These are phyloP conservation scores for Himalopsyche japonica DNA, from an alignment of 2,888 invertebrate genomes.

Conservation along the genomic window DNA sequence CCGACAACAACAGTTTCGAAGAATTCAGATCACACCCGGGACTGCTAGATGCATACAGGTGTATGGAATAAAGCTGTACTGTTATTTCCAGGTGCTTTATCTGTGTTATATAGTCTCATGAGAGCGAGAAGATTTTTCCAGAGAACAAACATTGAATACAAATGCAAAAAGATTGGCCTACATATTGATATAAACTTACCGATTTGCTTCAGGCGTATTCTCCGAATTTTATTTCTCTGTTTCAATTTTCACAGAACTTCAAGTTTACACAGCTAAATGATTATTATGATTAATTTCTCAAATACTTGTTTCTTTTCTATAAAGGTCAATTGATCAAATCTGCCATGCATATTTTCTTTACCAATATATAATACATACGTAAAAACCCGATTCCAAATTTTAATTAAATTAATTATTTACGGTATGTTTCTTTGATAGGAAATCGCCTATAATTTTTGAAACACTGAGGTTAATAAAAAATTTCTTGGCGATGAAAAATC, in stretches of 20 bases:
- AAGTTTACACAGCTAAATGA: no score
- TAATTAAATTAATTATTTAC: no score
- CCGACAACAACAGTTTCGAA: not conserved
- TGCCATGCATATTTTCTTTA: no score
- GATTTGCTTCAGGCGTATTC: not conserved
- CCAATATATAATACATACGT: no score
- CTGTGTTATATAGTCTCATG: not conserved
- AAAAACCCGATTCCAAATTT: no score
- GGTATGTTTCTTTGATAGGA: no score
- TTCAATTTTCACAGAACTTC: not conserved
- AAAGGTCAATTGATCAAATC: no score
- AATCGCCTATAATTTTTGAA: no score
- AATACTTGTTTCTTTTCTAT: no score
- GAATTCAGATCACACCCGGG: not conserved
- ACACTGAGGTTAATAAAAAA: no score
- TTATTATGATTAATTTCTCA: no score
- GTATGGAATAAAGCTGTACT: not conserved
- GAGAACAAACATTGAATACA: not conserved
- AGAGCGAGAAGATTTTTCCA: not conserved
- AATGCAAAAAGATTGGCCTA: not conserved
- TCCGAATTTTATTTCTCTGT: not conserved
- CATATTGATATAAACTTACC: not conserved
- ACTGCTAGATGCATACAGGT: not conserved
- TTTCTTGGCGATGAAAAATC: no score
- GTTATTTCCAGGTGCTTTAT: not conserved